Base-by-base conservation (phyloP, 2,113 vertebrate genomes). In the Triplophysa rosa region DNA sequence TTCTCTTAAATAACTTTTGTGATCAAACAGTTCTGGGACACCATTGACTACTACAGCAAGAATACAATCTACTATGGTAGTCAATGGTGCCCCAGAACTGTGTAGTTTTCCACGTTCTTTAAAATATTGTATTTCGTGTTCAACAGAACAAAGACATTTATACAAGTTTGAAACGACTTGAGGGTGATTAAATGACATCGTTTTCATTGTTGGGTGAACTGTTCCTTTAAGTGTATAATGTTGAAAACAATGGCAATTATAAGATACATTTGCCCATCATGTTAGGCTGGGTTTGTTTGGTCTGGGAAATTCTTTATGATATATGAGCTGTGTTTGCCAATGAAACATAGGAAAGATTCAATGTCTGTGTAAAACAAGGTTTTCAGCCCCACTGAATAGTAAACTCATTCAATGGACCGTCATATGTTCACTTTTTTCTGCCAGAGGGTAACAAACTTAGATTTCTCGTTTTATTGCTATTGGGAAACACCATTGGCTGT, bases 401-500 rank as follows among this genome's bases (percentile, higher is more conserved):
- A 54, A 65, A 66, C 16, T 66, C 45, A 52, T 54, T 24, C 74
- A 77, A 37, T 64, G 61, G 62, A 19, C 74, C 1, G 62, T 24
- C 19, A 24, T 47, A 23, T 74, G 72, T 62, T 45, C 16, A 16
- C 19, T 40, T 2, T 8, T 58, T 47, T 74, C 37, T 74, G 72
- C 72, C 40, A 74, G 72, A 74, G 54, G 54, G 54, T 21, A 21
- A 89, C 86, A 89, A 84, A 88, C 88, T 91, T 90, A 87, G 88
- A 88, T 89, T 89, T 91, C 75, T 86, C 86, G 83, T 83, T 88
- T 90, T 90, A 91, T 90, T 90, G 87, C 89, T 88, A 81, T 79
- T 82, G 84, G 89, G 83, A 90, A 89, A 86, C 59, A 77, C 85
- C 89, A 86, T 93, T 91, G 91, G 88, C 87, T 88, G 87, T 91